Percentiles rank a stretch among this genome's conserved stretches.
phyloP scores from a whole-genome alignment of 2,888 invertebrate species.

The Lydus trimaculatus region DNA sequence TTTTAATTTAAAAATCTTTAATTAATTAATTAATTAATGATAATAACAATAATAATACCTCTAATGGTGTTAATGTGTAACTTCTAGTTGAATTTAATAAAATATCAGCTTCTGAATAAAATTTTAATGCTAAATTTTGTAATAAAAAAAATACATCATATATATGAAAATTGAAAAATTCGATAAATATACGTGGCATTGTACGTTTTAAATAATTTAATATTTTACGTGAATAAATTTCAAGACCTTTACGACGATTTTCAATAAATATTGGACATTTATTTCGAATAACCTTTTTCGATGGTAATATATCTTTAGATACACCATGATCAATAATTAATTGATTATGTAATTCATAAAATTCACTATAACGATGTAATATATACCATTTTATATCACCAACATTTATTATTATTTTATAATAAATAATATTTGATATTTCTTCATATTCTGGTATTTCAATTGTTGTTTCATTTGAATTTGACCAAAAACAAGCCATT shows the following conservation, averaged over 20 bases:
- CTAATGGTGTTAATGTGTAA: slow-evolving; percentile 78
- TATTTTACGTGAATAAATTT: slow-evolving; percentile 81
- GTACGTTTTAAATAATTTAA: slow-evolving; percentile 78
- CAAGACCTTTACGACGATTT: slow-evolving; percentile 79
- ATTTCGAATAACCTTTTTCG: slow-evolving; percentile 92
- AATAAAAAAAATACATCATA: slow-evolving; percentile 90
- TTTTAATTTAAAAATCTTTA: slow-evolving; percentile 21
- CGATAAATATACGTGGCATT: slow-evolving; percentile 81
- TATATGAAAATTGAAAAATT: slow-evolving; percentile 86
- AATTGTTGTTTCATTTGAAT: slow-evolving; percentile 71
- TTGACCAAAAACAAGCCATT: slow-evolving; percentile 79
- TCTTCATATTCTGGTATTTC: slow-evolving; percentile 71
- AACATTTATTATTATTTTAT: slow-evolving; percentile 74
- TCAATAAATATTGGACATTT: slow-evolving; percentile 88
- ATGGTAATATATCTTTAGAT: slow-evolving; percentile 86
- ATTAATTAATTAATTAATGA: slow-evolving; percentile 8
- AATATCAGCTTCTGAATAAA: slow-evolving; percentile 78
- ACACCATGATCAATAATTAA: slow-evolving; percentile 83
- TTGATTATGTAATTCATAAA: slow-evolving; percentile 85
- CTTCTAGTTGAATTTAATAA: slow-evolving; percentile 66
- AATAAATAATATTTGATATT: slow-evolving; percentile 74
- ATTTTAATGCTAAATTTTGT: slow-evolving; percentile 80
- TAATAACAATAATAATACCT: slow-evolving; percentile 64
- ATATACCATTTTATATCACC: slow-evolving; percentile 83
- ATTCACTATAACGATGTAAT: slow-evolving; percentile 88